phyloP scores from a whole-genome alignment of 2,113 vertebrate species.

The Saguinus imperator region DNA sequence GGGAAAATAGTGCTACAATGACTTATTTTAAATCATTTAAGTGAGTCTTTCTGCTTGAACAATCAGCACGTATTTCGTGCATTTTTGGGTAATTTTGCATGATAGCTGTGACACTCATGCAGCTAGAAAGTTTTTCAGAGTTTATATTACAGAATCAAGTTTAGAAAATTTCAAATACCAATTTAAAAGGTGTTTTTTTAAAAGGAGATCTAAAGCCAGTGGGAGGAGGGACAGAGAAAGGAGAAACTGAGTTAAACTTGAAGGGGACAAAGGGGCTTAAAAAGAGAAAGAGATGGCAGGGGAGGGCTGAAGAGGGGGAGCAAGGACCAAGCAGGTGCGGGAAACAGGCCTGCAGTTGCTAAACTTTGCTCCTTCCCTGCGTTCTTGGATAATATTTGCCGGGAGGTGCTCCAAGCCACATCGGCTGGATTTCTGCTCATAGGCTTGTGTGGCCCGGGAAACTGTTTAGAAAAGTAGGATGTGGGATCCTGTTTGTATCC shows the following conservation, averaged over 20 bases:
- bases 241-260: neutral
- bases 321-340: neutral
- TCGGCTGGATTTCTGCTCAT: neutral
- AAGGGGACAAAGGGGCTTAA: neutral
- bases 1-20: slow-evolving; percentile 33
- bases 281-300: neutral
- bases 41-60: slow-evolving; percentile 75
- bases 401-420: fast-evolving
- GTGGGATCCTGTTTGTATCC: neutral
- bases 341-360: no score
- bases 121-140: slow-evolving; percentile 38
- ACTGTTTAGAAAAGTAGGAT: neutral
- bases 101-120: slow-evolving; percentile 35
- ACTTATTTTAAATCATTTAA: slow-evolving; percentile 73
- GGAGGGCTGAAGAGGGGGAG: fast-evolving
- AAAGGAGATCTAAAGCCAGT: neutral
- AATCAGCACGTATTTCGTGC: slow-evolving; percentile 50
- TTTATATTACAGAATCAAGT: slow-evolving; percentile 54
- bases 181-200: neutral
- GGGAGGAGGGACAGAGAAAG: neutral
- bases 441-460: neutral
- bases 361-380: neutral
- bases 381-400: fast-evolving
- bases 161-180: slow-evolving; percentile 62
- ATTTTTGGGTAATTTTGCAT: slow-evolving; percentile 63